phyloP scores from a whole-genome alignment of 2,113 vertebrate species.

The Gadus macrocephalus region DNA sequence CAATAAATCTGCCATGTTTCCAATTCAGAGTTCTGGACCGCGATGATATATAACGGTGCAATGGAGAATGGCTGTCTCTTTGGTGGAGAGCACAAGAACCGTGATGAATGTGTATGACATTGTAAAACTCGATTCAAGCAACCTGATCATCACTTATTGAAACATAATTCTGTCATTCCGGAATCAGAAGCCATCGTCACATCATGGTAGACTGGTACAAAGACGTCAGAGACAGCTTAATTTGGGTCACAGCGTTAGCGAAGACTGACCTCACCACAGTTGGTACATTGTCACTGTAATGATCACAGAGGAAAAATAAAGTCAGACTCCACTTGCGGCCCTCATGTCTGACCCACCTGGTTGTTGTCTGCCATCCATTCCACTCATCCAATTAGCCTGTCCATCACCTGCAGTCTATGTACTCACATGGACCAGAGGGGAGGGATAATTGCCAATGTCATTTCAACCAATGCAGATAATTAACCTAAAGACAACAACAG shows the following conservation, averaged over 20 bases:
- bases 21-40: conserved; percentile 10
- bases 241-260: conserved; percentile 33
- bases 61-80: conserved; percentile 30
- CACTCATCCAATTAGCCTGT: conserved; percentile 45
- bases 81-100: conserved; percentile 24
- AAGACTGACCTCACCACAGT: conserved; percentile 49
- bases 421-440: conserved; percentile 1
- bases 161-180: conserved; percentile 29
- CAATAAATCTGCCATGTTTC: conserved; percentile 24
- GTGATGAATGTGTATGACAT: conserved; percentile 64
- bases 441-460: neutral
- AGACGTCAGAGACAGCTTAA: conserved; percentile 33
- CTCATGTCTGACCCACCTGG: conserved; percentile 48
- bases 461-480: neutral
- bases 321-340: conserved; percentile 39
- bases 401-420: conserved; percentile 22
- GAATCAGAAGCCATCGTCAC: conserved; percentile 30
- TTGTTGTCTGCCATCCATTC: conserved; percentile 41
- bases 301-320: conserved; percentile 52
- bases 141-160: conserved; percentile 32
- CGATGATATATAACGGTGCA: conserved; percentile 42
- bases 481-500: neutral
- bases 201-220: conserved; percentile 1
- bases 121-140: conserved; percentile 42
- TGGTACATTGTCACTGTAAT: conserved; percentile 55